Conservation (phyloP, 1,140 invertebrate genomes). For the Drosophila erecta region DNA sequence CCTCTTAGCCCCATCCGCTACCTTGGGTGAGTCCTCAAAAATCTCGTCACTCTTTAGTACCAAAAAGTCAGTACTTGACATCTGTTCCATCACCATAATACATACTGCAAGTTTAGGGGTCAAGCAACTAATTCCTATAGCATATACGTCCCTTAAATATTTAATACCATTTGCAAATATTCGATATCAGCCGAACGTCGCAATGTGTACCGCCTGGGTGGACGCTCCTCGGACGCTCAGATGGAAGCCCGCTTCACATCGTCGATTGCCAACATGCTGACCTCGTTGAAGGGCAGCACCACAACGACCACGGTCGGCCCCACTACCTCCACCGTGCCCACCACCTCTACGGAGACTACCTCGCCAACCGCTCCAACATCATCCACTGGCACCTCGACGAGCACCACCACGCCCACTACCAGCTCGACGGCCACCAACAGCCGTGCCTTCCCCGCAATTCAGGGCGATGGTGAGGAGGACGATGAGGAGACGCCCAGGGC, state of each 20-base stretch:
- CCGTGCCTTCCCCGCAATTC: not conserved
- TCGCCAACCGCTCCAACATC: not conserved
- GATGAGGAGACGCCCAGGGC: conserved; percentile 5
- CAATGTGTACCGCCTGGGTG: conserved; percentile 32
- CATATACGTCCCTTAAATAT: not conserved
- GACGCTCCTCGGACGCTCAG: conserved; percentile 14
- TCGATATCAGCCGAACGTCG: conserved; percentile 13
- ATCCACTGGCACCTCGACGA: not conserved
- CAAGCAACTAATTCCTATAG: too few relatives aligned
- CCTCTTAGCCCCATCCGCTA: conserved; percentile 35
- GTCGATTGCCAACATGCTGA: conserved; percentile 57
- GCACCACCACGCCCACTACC: not conserved
- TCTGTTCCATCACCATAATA: too few relatives aligned
- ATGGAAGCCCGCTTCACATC: conserved; percentile 58
- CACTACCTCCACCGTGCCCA: not conserved
- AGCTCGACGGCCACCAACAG: not conserved
- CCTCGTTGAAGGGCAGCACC: conserved; percentile 26
- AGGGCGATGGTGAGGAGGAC: conserved; percentile 15
- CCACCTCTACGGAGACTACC: not conserved
- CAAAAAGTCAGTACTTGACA: not conserved
- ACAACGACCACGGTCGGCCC: conserved; percentile 13
- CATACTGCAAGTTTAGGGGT: too few relatives aligned
- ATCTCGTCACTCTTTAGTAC: not conserved
- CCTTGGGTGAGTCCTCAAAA: conserved; percentile 48
- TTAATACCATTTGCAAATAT: not conserved